phyloP scores from a whole-genome alignment of 2,797 vertebrate genomes.

The Cirrhinus molitorella region DNA sequence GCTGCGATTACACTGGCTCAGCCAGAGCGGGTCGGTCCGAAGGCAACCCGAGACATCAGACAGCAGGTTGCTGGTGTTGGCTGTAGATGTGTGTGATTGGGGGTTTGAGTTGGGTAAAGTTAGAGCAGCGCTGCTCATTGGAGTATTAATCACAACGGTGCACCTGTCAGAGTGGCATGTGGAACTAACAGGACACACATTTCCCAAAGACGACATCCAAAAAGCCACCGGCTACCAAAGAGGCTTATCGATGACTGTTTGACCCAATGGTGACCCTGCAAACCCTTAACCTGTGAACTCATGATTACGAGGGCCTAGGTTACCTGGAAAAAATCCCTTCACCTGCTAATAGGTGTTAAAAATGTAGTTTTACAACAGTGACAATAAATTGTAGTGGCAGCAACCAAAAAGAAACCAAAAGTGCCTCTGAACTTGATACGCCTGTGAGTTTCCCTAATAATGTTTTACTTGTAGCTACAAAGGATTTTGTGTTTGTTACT shows the following conservation, averaged over 20 bases:
- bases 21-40: not conserved
- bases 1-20: not conserved
- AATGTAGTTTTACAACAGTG: constrained; percentile 23
- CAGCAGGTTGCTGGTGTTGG: constrained; percentile 2
- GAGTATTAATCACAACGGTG: constrained; percentile 89
- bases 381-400: constrained; percentile 7
- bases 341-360: constrained; percentile 29
- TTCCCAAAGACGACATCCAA: constrained; percentile 75
- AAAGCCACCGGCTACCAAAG: constrained; percentile 65
- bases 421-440: constrained; percentile 8
- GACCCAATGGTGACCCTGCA: constrained; percentile 64
- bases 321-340: constrained; percentile 57
- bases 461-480: not conserved
- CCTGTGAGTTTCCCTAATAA: not conserved
- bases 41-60: not conserved
- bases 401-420: not conserved
- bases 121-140: constrained; percentile 64
- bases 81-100: constrained; percentile 1
- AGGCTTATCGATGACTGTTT: constrained; percentile 70
- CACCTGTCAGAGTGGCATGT: constrained; percentile 96
- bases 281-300: constrained; percentile 64
- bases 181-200: constrained; percentile 95
- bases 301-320: constrained; percentile 52
- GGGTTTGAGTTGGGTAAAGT: constrained; percentile 55
- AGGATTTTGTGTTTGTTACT: too few relatives aligned